Percentiles rank a stretch among this genome's conserved stretches.
Conservation (phyloP, 2,113 vertebrate genomes). For the Gnathonemus echidnorhynchus region DNA sequence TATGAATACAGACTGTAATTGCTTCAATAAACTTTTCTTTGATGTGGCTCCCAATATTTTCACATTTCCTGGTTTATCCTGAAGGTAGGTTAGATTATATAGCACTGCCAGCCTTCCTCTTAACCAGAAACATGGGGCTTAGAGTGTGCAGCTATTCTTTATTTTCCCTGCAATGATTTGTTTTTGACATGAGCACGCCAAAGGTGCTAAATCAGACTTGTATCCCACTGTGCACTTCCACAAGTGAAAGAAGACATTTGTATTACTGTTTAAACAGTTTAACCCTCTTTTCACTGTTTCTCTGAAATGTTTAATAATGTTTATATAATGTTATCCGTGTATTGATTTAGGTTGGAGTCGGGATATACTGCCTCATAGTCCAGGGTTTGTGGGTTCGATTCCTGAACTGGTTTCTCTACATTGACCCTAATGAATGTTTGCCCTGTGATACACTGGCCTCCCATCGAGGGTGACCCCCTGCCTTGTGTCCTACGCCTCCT, state of each 20-base stretch:
- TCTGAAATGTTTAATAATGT: background rate
- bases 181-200: background rate
- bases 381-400: background rate
- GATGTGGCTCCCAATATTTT: slow-evolving; percentile 1
- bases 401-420: background rate
- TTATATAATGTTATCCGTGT: background rate
- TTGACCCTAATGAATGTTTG: background rate
- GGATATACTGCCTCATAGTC: background rate
- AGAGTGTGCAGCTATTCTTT: background rate
- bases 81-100: slow-evolving; percentile 17
- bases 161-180: slow-evolving; percentile 7
- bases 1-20: slow-evolving; percentile 7
- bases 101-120: background rate
- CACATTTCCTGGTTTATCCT: slow-evolving; percentile 4
- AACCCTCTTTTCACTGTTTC: background rate
- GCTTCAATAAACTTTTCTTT: slow-evolving; percentile 16
- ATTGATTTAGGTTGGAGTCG: background rate
- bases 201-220: slow-evolving; percentile 7
- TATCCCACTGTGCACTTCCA: background rate
- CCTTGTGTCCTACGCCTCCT: background rate
- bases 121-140: background rate
- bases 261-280: background rate
- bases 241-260: background rate
- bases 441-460: background rate
- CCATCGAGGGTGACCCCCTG: background rate